Conservation (phyloP, 2,888 invertebrate species). For the Kuschelorhynchus macadamiae region DNA sequence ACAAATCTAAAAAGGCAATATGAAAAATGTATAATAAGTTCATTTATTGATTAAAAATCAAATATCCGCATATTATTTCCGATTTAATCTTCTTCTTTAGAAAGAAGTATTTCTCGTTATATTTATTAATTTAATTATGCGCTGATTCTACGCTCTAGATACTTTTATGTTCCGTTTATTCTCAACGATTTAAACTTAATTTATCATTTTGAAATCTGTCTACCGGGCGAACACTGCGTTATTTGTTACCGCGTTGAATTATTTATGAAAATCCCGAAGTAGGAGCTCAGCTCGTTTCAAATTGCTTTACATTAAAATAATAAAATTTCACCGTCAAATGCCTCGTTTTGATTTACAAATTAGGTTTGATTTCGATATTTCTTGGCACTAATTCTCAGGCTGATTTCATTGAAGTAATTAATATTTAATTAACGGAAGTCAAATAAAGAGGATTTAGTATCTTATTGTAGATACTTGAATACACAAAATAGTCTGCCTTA, state of each 20-base stretch:
- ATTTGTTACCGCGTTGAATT: conserved; percentile 45
- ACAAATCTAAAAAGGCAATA: no score
- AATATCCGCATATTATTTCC: no score
- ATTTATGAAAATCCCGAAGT: conserved; percentile 42
- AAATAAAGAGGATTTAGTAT: no score
- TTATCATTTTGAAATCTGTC: conserved; percentile 48
- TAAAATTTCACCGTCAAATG: conserved; percentile 53
- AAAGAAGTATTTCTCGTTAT: conserved; percentile 29
- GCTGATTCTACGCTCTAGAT: conserved; percentile 32
- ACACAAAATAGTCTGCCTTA: no score
- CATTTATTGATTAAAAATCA: no score
- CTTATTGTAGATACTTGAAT: no score
- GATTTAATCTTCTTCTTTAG: no score
- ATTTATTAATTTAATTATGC: conserved; percentile 37
- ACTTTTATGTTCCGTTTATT: conserved; percentile 40
- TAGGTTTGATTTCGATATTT: conserved; percentile 30
- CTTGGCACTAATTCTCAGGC: conserved; percentile 10
- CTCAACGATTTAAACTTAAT: conserved; percentile 45
- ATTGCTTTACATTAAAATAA: conserved; percentile 57
- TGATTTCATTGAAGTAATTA: no score
- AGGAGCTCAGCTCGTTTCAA: conserved; percentile 50
- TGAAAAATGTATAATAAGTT: no score
- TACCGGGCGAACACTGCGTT: conserved; percentile 44
- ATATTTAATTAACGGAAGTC: no score
- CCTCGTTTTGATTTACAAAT: conserved; percentile 51